Conservation (phyloP, 2,888 invertebrate genomes). For the Trichacis sp. region DNA sequence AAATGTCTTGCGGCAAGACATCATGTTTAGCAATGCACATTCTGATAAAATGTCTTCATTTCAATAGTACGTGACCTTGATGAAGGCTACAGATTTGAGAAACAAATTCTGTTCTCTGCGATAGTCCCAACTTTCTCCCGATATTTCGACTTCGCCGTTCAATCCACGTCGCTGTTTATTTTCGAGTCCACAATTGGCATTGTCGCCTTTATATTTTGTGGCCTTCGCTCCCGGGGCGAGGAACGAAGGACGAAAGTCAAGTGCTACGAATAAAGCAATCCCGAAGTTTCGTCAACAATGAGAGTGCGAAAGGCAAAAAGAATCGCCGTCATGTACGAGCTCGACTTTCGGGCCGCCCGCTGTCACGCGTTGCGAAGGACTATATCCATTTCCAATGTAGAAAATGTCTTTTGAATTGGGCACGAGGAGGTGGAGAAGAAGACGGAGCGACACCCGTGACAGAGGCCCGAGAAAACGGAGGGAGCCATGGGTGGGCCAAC, state of each 20-base stretch:
- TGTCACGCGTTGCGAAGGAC: slow-evolving; percentile 61
- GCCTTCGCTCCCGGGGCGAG: neutral
- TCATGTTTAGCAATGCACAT: no score
- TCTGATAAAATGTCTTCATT: no score
- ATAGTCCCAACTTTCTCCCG: no score
- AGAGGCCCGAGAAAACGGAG: neutral
- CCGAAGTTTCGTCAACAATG: slow-evolving; percentile 60
- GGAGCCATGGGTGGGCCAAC: slow-evolving; percentile 68
- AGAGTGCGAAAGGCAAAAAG: slow-evolving; percentile 58
- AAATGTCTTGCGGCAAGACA: no score
- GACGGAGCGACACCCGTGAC: slow-evolving; percentile 32
- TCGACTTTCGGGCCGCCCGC: slow-evolving; percentile 52
- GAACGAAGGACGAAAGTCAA: neutral
- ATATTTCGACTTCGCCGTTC: no score
- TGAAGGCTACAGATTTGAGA: no score
- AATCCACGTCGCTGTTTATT: no score
- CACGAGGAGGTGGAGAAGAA: slow-evolving; percentile 22
- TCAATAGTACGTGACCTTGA: no score
- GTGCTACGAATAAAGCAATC: slow-evolving; percentile 56
- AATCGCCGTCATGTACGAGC: slow-evolving; percentile 40
- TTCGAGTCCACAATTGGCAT: no score
- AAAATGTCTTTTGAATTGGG: slow-evolving; percentile 37
- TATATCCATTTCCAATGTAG: slow-evolving; percentile 57
- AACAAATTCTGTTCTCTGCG: no score
- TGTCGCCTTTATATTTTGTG: neutral